Base-by-base conservation (phyloP, 1,140 invertebrate species). In the Drosophila chauvacae region DNA sequence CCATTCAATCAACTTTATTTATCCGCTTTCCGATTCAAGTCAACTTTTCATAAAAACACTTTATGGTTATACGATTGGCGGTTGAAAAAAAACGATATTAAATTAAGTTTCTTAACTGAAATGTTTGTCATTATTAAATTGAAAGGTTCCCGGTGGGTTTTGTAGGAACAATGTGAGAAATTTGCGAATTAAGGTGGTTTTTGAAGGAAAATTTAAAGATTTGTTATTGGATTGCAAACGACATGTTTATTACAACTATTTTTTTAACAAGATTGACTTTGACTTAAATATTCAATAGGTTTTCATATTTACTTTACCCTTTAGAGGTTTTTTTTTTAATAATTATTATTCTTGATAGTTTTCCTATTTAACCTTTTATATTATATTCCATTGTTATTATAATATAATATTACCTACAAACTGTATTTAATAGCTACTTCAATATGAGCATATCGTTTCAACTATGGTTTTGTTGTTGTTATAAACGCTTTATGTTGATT, bases 1-100 rank as follows among this genome's bases (percentile, higher is more conserved):
- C 16, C 33, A 16, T 20, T 57, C 26, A 20, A 39, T 58, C 33
- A 62, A 57, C 13, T 60, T 60, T 51, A 51, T 60, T 60, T 47
- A 33, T 20, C 55, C 18, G 33, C 16, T 35, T 41, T 57, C 35
- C 55, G 20, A 51, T 61, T 55, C 3, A 18, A 61, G 14, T 13
- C 7, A 10, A 28, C 23, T 48, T 28, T 16, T 9, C 23, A 48
- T 41, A n/a, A 58, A 53, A 26, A n/a, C 14, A 13, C 5, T 42
- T 57, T 33, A 60, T 51, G 44, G 14, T n/a, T 33, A 56, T 13
- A 33, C 23, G 6, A 50, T 33, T 50, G 55, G 55, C 16, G 14
- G 55, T 26, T 57, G 35, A 2, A n/a, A 26, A 26, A n/a, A 18
- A 42, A 7, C 6, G 35, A n/a, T 23, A 26, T 57, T 33, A 9